Base-by-base conservation (phyloP, 2,113 vertebrate species). In the Lepus europaeus region DNA sequence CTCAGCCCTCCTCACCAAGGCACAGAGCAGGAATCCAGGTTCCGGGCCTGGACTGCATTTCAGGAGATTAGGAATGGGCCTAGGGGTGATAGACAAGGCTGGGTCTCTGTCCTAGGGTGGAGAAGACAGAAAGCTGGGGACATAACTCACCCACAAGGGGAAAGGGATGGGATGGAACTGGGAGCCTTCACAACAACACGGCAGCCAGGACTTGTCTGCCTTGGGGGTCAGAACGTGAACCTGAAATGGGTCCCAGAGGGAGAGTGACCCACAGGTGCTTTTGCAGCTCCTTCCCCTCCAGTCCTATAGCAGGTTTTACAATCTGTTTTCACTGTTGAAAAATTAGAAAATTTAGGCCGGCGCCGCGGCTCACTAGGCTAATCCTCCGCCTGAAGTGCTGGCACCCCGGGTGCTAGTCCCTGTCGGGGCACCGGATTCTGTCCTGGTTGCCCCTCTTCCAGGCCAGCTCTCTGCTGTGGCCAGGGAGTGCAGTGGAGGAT, bases 221-320 rank as follows among this genome's bases (percentile, higher is more conserved):
- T 16, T 20, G 27, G 0, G 27, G 3, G 16, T 73, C 3, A 16
- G 36, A n/a, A 1, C 19, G 17, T 12, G 29, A 68, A 51, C 17
- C 13, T 69, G 0, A 6, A 31, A 23, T 51, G n/a, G 22, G 17
- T 9, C n/a, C 17, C 1, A 9, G 23, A 17, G 8, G 2, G 5
- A n/a, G 3, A 9, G 6, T 6, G 68, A 63, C 68, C 31, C 8
- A 7, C 0, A 0, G 27, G 19, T 22, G 25, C 61, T 66, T 51
- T 45, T 36, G 27, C 17, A 9, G 19, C 20, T 33, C 25, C 9
- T 27, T 16, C 25, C 29, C 11, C 4, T 4, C n/a, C 31, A 31
- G 51, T 51, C 66, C 19, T 53, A 23, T 19, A 23, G 27, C 36
- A 7, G 53, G 51, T 36, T 86, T 80, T 36, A 25, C 77, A 51